These are phyloP conservation scores for Nettapus auritus DNA, from an alignment of 2,113 vertebrate species.

Conservation along the genomic window DNA sequence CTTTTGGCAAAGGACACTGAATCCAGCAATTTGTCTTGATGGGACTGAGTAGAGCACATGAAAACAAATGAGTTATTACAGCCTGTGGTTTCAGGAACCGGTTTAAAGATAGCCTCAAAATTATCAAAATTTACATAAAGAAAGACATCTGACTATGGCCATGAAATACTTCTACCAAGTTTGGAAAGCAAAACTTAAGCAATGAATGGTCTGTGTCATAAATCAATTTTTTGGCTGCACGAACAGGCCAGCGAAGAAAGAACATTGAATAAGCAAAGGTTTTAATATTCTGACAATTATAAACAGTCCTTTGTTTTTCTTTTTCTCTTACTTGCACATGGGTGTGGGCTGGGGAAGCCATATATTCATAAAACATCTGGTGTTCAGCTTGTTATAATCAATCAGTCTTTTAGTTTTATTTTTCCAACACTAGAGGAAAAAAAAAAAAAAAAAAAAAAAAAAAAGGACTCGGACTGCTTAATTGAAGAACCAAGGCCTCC, in stretches of 20 bases:
- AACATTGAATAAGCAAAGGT: conserved; percentile 71
- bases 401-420: conserved; percentile 39
- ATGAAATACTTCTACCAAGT: conserved; percentile 74
- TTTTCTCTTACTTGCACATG: conserved; percentile 42
- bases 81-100: conserved; percentile 49
- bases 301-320: conserved; percentile 69
- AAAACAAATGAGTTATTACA: conserved; percentile 51
- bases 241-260: conserved; percentile 48
- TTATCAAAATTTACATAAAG: conserved; percentile 75
- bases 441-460: conserved; percentile 1
- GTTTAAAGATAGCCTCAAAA: conserved; percentile 73
- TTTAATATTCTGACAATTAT: conserved; percentile 73
- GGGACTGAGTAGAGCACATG: conserved; percentile 14
- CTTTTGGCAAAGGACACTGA: conserved; percentile 43
- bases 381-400: conserved; percentile 45
- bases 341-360: conserved; percentile 12
- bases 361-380: conserved; percentile 69
- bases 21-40: conserved; percentile 40
- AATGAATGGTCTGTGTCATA: conserved; percentile 70
- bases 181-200: conserved; percentile 65
- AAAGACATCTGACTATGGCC: conserved; percentile 60
- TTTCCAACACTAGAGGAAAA: background rate
- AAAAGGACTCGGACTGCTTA: background rate
- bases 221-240: conserved; percentile 67
- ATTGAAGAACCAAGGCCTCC: conserved; percentile 25